Evolutionary conservation across 2,888 invertebrate genomes (phyloP), one percentile per base, ranked within the genome.

Genomic region (Acanthoscelides obtectus): DNA sequence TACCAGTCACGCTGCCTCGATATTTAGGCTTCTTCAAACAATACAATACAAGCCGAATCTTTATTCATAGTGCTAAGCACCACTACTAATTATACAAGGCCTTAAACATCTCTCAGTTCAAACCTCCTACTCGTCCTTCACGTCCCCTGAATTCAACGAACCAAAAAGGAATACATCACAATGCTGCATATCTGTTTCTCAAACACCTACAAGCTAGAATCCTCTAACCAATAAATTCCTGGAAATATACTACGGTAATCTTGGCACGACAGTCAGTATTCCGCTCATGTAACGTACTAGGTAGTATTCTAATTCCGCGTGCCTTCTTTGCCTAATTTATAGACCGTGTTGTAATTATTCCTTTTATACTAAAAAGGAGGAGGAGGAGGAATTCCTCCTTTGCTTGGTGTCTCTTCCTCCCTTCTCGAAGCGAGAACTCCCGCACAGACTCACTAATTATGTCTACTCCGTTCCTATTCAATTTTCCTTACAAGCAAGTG

Each of bases 331-430:
- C 76, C 77, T 81, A 82, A 82, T 82, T 82, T 82, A 82, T 82
- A 80, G 81, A 75, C 80, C 79, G 80, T 80, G 81, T 81, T 81
- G 80, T 79, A 81, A 81, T 82, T 82, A 82, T 81, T 81, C 80
- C 79, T 81, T 45, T 45, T 45, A 45, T 80, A 78, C 78, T 75
- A 76, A 79, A 76, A 78, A 79, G 80, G 78, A 45, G 45, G 1
- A 45, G 12, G n/a, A n/a, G 45, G 45, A 25, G 25, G 25, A 45
- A 45, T 45, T 45, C 45, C 45, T 45, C 45, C 45, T 25, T 8
- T 5, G 25, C 25, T 25, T 17, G 17, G 45, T 45, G 45, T 45
- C 45, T 45, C 45, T 45, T 45, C 45, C 45, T 17, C 45, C 1
- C n/a, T n/a, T n/a, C n/a, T n/a, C n/a, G 8, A 17, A 45, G 45